These are phyloP conservation scores for Riparia riparia DNA, from an alignment of 2,113 vertebrate genomes.

Conservation along the genomic window DNA sequence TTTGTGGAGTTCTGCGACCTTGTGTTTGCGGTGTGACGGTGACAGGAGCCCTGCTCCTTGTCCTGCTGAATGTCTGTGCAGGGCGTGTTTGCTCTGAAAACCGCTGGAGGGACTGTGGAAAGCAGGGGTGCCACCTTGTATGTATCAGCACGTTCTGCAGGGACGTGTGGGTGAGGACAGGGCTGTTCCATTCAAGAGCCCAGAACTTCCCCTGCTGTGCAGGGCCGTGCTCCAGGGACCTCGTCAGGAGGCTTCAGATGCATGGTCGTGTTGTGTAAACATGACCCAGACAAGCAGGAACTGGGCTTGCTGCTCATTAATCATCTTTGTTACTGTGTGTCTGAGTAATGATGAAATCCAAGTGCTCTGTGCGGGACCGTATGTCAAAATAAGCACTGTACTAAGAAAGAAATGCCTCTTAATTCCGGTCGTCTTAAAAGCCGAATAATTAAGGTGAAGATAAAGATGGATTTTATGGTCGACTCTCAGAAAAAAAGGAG, in stretches of 20 bases:
- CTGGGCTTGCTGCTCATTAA: background rate
- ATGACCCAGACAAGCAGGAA: background rate
- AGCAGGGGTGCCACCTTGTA: background rate
- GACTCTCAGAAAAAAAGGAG: background rate
- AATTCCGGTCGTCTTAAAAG: background rate
- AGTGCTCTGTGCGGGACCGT: background rate
- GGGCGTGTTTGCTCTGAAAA: fast-evolving
- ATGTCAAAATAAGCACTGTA: background rate
- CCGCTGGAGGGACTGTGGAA: background rate
- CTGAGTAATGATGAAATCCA: background rate
- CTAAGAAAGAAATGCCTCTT: background rate
- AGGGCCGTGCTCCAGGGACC: background rate
- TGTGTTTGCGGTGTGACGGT: background rate
- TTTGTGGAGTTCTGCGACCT: background rate
- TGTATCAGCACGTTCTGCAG: background rate
- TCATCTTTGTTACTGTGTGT: background rate
- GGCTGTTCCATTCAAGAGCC: fast-evolving
- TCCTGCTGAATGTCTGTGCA: background rate
- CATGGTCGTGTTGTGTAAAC: background rate
- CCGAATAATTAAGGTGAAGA: background rate
- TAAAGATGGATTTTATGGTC: background rate
- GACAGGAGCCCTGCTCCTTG: background rate
- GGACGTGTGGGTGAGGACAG: background rate
- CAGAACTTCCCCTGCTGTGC: background rate
- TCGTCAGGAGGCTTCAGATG: background rate